Conservation (phyloP, 2,797 vertebrate species). For the Oreortyx pictus region DNA sequence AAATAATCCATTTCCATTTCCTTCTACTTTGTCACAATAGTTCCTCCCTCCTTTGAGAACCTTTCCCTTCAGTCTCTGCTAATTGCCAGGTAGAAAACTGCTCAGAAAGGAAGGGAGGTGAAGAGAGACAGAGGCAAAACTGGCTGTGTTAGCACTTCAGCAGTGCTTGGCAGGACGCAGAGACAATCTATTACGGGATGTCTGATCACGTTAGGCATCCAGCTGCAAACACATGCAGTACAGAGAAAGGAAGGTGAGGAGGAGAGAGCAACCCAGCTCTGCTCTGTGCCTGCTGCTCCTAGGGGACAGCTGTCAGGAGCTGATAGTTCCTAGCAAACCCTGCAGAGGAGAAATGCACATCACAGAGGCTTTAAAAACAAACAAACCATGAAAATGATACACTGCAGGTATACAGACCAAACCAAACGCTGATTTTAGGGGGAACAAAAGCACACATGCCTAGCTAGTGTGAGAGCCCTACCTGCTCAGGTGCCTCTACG, state of each 20-base stretch:
- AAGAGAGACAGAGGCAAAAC: background rate
- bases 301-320: background rate
- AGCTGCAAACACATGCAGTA: background rate
- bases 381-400: background rate
- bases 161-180: background rate
- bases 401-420: background rate
- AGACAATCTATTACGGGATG: background rate
- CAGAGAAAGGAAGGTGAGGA: background rate
- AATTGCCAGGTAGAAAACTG: background rate
- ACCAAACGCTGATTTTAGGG: background rate
- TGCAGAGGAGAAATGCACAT: background rate
- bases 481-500: background rate
- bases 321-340: background rate
- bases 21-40: background rate
- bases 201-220: background rate
- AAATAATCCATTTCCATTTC: background rate
- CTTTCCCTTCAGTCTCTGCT: background rate
- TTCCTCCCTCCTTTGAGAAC: background rate
- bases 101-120: background rate
- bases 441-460: background rate
- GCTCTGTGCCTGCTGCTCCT: background rate
- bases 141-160: background rate
- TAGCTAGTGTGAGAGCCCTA: fast-evolving
- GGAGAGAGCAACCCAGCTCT: background rate
- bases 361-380: background rate